phyloP scores from a whole-genome alignment of 2,113 vertebrate genomes.

The Pelecanoides urinatrix region DNA sequence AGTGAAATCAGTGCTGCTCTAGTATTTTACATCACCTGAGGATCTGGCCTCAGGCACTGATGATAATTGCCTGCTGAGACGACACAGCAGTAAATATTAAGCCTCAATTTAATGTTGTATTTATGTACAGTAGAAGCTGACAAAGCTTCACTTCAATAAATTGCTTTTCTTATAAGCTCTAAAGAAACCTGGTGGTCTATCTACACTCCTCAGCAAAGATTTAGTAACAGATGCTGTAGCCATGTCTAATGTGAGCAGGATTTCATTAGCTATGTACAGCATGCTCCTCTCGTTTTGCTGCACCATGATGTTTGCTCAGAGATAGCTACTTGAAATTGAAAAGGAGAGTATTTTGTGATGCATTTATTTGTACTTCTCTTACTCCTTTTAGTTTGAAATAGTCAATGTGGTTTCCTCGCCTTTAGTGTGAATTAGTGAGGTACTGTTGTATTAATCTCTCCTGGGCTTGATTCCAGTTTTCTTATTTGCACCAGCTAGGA shows the following conservation, averaged over 20 bases:
- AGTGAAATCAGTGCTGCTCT: background rate
- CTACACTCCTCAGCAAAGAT: background rate
- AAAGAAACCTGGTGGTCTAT: background rate
- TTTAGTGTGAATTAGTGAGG: background rate
- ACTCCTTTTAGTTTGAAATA: background rate
- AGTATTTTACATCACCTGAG: background rate
- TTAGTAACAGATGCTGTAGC: conserved; percentile 48
- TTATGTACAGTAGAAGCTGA: background rate
- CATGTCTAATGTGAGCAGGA: conserved; percentile 10
- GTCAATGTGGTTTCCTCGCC: background rate
- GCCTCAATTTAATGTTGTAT: background rate
- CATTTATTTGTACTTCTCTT: background rate
- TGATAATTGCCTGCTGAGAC: background rate
- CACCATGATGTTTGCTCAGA: background rate
- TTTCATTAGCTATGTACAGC: conserved; percentile 40
- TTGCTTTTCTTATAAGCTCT: background rate
- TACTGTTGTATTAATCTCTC: conserved; percentile 25
- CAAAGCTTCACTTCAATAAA: conserved; percentile 15
- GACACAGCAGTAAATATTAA: conserved; percentile 21
- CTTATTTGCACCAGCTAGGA: background rate
- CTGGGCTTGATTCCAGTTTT: conserved; percentile 2
- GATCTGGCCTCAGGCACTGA: background rate
- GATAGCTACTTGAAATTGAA: background rate
- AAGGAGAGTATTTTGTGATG: background rate
- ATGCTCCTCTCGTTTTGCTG: background rate